Evolutionary conservation across 2,797 vertebrate species (phyloP).

Genomic region (Ambastaia sidthimunki): DNA sequence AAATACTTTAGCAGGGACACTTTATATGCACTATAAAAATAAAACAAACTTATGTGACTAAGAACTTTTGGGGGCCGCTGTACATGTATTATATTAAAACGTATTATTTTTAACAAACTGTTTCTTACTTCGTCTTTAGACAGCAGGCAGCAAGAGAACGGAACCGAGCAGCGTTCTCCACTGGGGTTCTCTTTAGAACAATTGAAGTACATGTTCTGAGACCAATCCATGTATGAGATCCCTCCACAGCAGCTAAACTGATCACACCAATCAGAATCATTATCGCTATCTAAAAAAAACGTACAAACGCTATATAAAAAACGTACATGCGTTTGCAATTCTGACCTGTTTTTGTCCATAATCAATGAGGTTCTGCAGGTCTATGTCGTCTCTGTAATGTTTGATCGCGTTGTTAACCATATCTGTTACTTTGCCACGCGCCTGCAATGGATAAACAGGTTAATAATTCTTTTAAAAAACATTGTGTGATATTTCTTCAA

Average conservation of each 20-base stretch:
- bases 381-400: constrained; percentile 91
- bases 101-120: no score
- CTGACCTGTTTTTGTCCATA: constrained; percentile 91
- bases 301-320: background rate
- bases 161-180: constrained; percentile 89
- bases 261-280: constrained; percentile 10
- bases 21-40: no score
- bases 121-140: constrained; percentile 74
- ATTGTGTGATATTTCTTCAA: background rate
- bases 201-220: constrained; percentile 93
- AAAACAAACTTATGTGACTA: no score
- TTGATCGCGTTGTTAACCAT: constrained; percentile 85
- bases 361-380: constrained; percentile 96
- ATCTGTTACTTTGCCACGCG: constrained; percentile 84
- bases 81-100: no score
- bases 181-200: constrained; percentile 85
- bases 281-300: background rate
- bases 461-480: background rate
- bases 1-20: no score
- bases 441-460: constrained; percentile 71
- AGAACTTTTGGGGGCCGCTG: no score
- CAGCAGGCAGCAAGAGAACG: constrained; percentile 90
- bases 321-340: background rate
- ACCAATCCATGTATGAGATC: constrained; percentile 89
- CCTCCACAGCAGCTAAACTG: constrained; percentile 94